Percentiles rank a stretch among this genome's conserved stretches.
Conservation (phyloP, 2,888 invertebrate genomes). For the Pyrrhia umbra region DNA sequence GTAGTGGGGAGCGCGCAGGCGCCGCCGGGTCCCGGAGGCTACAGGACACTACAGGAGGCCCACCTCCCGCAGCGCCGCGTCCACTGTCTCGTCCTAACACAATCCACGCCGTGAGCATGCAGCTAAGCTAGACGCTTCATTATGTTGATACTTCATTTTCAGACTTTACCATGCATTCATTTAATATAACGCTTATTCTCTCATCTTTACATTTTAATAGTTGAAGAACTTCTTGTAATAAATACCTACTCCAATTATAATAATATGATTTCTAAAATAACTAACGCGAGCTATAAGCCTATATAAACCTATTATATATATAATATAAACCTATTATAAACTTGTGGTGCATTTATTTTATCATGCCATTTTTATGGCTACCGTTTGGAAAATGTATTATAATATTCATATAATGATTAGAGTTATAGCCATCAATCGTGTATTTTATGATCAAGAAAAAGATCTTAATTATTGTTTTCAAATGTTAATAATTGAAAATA, state of each 20-base stretch:
- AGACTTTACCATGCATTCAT: constrained; percentile 47
- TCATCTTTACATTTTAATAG: constrained; percentile 27
- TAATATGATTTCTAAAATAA: not conserved
- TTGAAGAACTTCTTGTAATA: constrained; percentile 24
- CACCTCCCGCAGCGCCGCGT: constrained; percentile 98
- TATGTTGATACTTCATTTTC: constrained; percentile 13
- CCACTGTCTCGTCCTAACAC: constrained; percentile 96
- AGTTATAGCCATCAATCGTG: too few relatives aligned
- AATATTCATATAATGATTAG: too few relatives aligned
- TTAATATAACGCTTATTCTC: constrained; percentile 16
- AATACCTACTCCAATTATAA: constrained; percentile 24
- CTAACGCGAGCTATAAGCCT: too few relatives aligned
- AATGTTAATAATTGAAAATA: constrained; percentile 20
- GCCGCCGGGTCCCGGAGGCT: constrained; percentile 26
- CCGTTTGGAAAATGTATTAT: too few relatives aligned
- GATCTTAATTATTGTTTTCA: not conserved
- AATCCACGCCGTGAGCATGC: constrained; percentile 72
- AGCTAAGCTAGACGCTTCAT: constrained; percentile 56
- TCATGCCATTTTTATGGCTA: too few relatives aligned
- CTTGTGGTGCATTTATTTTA: too few relatives aligned
- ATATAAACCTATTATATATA: too few relatives aligned
- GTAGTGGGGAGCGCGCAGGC: constrained; percentile 28
- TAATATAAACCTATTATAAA: too few relatives aligned
- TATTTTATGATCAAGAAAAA: too few relatives aligned
- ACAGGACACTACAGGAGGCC: constrained; percentile 92